These are phyloP conservation scores for Linnaemya tessellans DNA, from an alignment of 2,888 invertebrate species.

Conservation along the genomic window DNA sequence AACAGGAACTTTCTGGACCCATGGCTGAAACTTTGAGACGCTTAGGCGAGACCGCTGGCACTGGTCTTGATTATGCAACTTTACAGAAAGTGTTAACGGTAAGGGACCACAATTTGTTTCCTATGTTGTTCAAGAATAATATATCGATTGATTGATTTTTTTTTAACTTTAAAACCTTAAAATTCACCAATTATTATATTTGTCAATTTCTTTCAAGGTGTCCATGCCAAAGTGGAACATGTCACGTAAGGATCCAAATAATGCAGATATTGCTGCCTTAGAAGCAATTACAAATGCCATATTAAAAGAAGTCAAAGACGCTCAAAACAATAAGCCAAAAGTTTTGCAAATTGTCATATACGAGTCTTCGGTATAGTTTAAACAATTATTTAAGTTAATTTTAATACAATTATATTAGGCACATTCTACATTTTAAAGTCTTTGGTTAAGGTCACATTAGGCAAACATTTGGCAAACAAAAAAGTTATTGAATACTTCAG, in stretches of 20 bases:
- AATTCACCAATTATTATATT: not conserved
- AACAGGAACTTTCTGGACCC: constrained; percentile 91
- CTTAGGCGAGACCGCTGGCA: constrained; percentile 91
- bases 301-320: constrained; percentile 88
- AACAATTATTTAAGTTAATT: constrained; percentile 48
- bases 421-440: not conserved
- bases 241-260: constrained; percentile 83
- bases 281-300: constrained; percentile 85
- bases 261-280: constrained; percentile 88
- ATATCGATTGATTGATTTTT: too few relatives aligned
- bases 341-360: constrained; percentile 93
- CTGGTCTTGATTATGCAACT: constrained; percentile 88
- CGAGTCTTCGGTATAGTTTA: constrained; percentile 90
- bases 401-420: constrained; percentile 19
- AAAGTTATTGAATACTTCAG: not conserved
- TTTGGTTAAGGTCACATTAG: not conserved
- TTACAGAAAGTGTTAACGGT: constrained; percentile 90
- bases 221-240: constrained; percentile 88
- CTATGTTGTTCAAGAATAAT: too few relatives aligned
- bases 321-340: constrained; percentile 84
- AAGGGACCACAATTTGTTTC: too few relatives aligned
- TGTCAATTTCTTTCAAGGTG: constrained; percentile 84
- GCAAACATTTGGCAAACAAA: not conserved
- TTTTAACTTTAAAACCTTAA: too few relatives aligned
- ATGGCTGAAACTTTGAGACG: constrained; percentile 91